A percentile compares a stretch with the other conserved stretches of the same genome.
Evolutionary conservation across 2,888 invertebrate genomes (phyloP).

Genomic region (Tenthredo amoena): DNA sequence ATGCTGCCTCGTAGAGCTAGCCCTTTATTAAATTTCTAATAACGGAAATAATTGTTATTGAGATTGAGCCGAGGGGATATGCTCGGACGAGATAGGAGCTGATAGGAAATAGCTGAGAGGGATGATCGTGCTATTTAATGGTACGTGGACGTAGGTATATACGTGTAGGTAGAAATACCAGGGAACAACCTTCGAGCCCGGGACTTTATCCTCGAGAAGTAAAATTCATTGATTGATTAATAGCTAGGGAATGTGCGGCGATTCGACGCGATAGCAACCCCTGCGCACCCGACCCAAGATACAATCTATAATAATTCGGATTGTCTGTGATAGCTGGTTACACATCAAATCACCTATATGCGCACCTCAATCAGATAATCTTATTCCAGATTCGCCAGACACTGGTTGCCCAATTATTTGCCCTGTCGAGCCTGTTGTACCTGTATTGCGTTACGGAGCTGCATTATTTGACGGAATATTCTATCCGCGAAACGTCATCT

Average conservation of each 20-base stretch:
- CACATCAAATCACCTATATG: not conserved
- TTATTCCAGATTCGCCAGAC: not conserved
- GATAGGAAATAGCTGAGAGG: constrained; percentile 47
- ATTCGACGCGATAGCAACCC: not conserved
- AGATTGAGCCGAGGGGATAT: constrained; percentile 59
- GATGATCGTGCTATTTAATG: constrained; percentile 27
- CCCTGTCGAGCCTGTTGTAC: not conserved
- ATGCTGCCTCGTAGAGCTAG: constrained; percentile 52
- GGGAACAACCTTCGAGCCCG: not conserved
- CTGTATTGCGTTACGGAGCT: not conserved
- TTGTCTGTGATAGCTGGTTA: not conserved
- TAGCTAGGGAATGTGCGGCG: not conserved
- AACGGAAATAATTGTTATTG: constrained; percentile 75
- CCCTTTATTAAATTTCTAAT: constrained; percentile 76
- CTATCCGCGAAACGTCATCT: constrained; percentile 9
- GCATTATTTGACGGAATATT: constrained; percentile 1
- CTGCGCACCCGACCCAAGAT: not conserved
- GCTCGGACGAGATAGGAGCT: constrained; percentile 3
- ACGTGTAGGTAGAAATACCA: not conserved
- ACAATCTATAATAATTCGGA: not conserved
- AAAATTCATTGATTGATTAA: constrained; percentile 19
- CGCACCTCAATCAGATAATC: not conserved
- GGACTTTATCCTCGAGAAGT: not conserved
- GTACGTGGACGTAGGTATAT: not conserved
- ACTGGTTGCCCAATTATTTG: not conserved